Base-by-base conservation (phyloP, 2,888 invertebrate species). In the Panorpa germanica region DNA sequence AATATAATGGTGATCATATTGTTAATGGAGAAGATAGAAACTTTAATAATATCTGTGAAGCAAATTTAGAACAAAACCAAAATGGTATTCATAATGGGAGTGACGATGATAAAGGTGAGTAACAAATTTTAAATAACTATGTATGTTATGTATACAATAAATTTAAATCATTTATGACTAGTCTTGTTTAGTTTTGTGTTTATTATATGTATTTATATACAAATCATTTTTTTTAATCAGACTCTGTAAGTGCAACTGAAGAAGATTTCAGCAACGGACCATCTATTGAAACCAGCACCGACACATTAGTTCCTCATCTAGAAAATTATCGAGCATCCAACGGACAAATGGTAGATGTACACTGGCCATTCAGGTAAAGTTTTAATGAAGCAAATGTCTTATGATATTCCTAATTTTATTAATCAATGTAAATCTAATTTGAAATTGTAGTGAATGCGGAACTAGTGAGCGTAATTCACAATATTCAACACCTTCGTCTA, bases 201-300 rank as follows among this genome's bases (percentile, higher is more conserved):
- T 6, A 17, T 17, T 11, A 27, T 11, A 8, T 3, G 12, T 9
- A 3, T 10, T 22, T 10, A n/a, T 22, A 19, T 20, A 18, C 9
- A n/a, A 13, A 19, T 20, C 1, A 11, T 16, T 19, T 10, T 19
- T 7, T 2, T 28, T 28, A 19, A 6, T 28, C 14, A 14, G 27
- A 39, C 38, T 36, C 10, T 32, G 22, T 26, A 28, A 25, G 28
- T 25, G 7, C 25, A 31, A 20, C 20, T 24, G 14, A 11, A 18
- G 13, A 39, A 25, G 28, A 33, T 36, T 32, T 37, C 37, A 13
- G 32, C 37, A 19, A 29, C 35, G 11, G 35, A 23, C 46, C 46
- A 32, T 51, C 53, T n/a, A 46, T 49, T 25, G 59, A 61, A 41
- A 61, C 60, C 19, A 63, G 63, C 43, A 62, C 63, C 23, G 63